A percentile compares a stretch with the other conserved stretches of the same genome.
Conservation (phyloP, 2,888 invertebrate genomes). For the Parelbella ahira region DNA sequence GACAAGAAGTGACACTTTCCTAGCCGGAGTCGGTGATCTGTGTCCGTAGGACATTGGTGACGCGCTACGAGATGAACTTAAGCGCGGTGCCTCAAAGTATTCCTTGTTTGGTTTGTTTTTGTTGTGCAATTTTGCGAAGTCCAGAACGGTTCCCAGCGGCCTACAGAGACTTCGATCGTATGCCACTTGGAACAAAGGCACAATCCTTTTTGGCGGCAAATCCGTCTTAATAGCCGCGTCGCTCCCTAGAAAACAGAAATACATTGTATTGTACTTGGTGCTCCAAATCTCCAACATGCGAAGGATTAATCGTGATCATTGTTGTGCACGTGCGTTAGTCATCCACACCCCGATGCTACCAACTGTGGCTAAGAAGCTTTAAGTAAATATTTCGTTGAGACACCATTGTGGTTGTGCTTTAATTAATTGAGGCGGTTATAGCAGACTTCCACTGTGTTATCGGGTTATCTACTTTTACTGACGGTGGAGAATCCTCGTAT, state of each 20-base stretch:
- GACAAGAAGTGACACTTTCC: slow-evolving; percentile 7
- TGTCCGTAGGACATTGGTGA: slow-evolving; percentile 42
- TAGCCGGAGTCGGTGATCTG: slow-evolving; percentile 24
- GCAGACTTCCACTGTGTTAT: too few relatives aligned
- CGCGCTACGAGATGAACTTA: slow-evolving; percentile 50
- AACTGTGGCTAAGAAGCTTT: too few relatives aligned
- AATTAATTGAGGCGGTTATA: too few relatives aligned
- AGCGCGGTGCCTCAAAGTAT: slow-evolving; percentile 20
- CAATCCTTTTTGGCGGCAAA: slow-evolving; percentile 46
- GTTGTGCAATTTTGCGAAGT: slow-evolving; percentile 53
- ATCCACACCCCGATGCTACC: too few relatives aligned
- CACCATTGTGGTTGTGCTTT: too few relatives aligned
- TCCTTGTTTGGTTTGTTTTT: slow-evolving; percentile 27
- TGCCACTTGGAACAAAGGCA: slow-evolving; percentile 71
- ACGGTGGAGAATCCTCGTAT: too few relatives aligned
- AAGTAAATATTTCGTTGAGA: too few relatives aligned
- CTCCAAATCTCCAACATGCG: slow-evolving; percentile 35
- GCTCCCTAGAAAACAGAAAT: slow-evolving; percentile 69
- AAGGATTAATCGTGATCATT: slow-evolving; percentile 27
- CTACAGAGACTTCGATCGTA: slow-evolving; percentile 70
- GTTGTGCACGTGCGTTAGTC: slow-evolving; percentile 29
- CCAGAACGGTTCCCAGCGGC: slow-evolving; percentile 62
- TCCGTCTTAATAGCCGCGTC: slow-evolving; percentile 36
- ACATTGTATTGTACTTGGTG: slow-evolving; percentile 38
- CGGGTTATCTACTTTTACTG: too few relatives aligned